phyloP scores from a whole-genome alignment of 2,888 invertebrate species.

The Callyntrura guangdongensis region DNA sequence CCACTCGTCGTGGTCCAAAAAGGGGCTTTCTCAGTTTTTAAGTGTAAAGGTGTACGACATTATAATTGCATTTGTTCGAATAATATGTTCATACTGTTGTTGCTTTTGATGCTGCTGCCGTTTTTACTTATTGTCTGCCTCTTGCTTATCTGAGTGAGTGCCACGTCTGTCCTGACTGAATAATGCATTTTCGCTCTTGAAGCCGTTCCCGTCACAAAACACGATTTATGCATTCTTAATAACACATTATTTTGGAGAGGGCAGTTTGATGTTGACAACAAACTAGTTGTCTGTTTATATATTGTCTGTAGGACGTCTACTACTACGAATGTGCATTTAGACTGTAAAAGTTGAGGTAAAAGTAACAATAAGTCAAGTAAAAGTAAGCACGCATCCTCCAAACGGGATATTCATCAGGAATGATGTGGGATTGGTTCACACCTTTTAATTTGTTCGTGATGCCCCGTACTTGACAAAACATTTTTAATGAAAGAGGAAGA shows the following conservation, averaged over 20 bases:
- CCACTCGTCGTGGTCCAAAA: neutral
- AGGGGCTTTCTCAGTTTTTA: neutral
- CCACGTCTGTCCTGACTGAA: neutral
- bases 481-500: neutral
- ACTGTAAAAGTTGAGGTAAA: neutral
- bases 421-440: constrained; percentile 59
- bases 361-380: neutral
- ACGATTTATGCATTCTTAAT: constrained; percentile 73
- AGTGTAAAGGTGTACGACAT: neutral
- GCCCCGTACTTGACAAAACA: constrained; percentile 60
- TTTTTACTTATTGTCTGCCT: neutral
- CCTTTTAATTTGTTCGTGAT: constrained; percentile 72
- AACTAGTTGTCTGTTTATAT: neutral
- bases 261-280: constrained; percentile 50
- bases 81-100: neutral
- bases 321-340: neutral
- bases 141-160: neutral
- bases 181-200: constrained; percentile 27
- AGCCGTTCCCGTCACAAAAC: constrained; percentile 40
- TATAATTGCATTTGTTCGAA: neutral
- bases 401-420: constrained; percentile 28
- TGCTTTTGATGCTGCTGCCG: constrained; percentile 21
- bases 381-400: constrained; percentile 12
- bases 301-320: neutral
- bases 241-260: constrained; percentile 60